Base-by-base conservation (phyloP, 2,797 vertebrate species). In the Artibeus lituratus region DNA sequence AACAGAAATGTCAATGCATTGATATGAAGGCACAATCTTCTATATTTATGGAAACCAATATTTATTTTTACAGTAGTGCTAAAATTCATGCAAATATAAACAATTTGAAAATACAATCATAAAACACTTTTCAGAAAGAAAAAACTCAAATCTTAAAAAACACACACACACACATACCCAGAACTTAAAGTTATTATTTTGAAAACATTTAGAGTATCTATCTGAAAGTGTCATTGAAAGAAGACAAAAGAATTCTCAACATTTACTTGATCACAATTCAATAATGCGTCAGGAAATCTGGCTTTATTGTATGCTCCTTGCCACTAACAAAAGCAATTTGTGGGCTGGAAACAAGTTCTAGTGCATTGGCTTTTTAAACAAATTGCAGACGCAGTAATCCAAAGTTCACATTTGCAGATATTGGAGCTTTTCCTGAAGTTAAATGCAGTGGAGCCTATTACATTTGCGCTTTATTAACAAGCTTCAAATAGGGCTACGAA, bases 381-480 rank as follows among this genome's bases (percentile, higher is more conserved):
- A 35, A 77, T 39, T 93, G 11, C 83, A 96, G 90, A 91, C 47
- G 62, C 84, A 91, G n/a, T 97, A 97, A 97, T 96, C 42, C 21
- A 8, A 97, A 7, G 2, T 96, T 98, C 37, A 47, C 59, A 94
- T 97, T 55, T 93, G 74, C 95, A 82, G 47, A 85, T 76, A 77
- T 82, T 93, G 62, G 84, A 4, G 9, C 42, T 97, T 96, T 95
- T 96, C 95, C 72, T 95, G n/a, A 96, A 97, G 86, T 94, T 74
- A 97, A 97, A 96, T 94, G 87, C 90, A 90, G 39, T 94, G 72
- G 97, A 87, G n/a, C 7, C 22, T 95, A 97, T 42, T 67, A 92
- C 91, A 14, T 82, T 91, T 97, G 21, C 96, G 96, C 96, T 76
- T 84, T 95, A 94, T 96, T 96, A 96, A 81, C 10, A 18, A 74